Evolutionary conservation across 1,140 invertebrate species (phyloP).

Genomic region (Lordiphosa mommai): DNA sequence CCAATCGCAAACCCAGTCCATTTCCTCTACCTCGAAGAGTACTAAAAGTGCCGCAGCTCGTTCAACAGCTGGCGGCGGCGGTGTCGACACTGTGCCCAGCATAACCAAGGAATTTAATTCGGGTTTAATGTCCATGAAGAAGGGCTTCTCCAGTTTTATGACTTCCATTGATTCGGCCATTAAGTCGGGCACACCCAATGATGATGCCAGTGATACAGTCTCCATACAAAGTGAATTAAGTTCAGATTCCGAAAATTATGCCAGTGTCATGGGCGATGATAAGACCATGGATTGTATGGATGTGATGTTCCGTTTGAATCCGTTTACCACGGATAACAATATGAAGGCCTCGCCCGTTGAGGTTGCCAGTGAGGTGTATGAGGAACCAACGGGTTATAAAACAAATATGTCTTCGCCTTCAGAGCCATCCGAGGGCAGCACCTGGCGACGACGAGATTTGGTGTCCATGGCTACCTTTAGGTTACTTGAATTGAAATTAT

Average conservation of each 20-base stretch:
- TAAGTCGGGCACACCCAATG: conserved; percentile 83
- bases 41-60: conserved; percentile 31
- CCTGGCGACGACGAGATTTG: conserved; percentile 88
- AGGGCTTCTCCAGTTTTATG: conserved; percentile 89
- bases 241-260: conserved; percentile 89
- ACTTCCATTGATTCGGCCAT: conserved; percentile 90
- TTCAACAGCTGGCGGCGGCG: conserved; percentile 10
- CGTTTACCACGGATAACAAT: conserved; percentile 79
- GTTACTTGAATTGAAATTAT: conserved; percentile 16
- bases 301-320: conserved; percentile 82
- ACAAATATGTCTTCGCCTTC: conserved; percentile 86
- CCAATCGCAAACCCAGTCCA: conserved; percentile 60
- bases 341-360: conserved; percentile 83
- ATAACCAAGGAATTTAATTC: conserved; percentile 76
- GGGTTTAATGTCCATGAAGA: conserved; percentile 88
- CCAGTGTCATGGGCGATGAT: conserved; percentile 84
- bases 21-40: conserved; percentile 71
- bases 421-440: conserved; percentile 89
- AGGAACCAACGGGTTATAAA: conserved; percentile 83
- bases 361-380: conserved; percentile 91
- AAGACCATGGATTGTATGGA: conserved; percentile 85
- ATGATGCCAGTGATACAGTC: conserved; percentile 86
- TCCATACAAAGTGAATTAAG: conserved; percentile 88
- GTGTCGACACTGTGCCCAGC: conserved; percentile 57
- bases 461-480: conserved; percentile 82